phyloP scores from a whole-genome alignment of 1,140 invertebrate species.

The Brachionus koreanus region DNA sequence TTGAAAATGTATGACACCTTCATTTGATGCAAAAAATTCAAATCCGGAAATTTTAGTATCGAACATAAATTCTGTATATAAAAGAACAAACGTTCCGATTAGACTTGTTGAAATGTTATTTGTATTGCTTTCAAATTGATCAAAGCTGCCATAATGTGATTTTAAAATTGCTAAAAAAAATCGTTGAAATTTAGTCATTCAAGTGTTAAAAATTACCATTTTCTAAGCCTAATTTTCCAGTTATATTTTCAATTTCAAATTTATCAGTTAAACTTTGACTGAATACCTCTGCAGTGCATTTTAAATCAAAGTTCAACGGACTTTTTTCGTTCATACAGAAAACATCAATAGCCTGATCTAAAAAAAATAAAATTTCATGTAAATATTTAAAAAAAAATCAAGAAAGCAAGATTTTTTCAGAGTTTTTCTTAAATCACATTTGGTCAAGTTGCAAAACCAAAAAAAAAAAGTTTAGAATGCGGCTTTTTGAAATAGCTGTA shows the following conservation, averaged over 20 bases:
- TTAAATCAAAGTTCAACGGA: not conserved
- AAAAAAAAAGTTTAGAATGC: too few species aligned
- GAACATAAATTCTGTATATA: not conserved
- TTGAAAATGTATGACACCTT: not conserved
- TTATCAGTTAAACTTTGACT: not conserved
- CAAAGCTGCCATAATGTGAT: not conserved
- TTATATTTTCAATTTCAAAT: not conserved
- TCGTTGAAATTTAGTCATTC: not conserved
- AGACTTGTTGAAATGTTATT: not conserved
- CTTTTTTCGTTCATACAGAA: not conserved
- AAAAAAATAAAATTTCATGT: not conserved
- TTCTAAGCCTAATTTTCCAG: not conserved
- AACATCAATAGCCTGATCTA: not conserved
- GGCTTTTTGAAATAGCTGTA: too few species aligned
- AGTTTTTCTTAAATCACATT: too few species aligned
- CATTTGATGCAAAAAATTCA: not conserved
- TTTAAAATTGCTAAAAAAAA: not conserved
- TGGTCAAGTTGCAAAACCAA: too few species aligned
- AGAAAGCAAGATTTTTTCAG: too few species aligned
- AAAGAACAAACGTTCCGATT: not conserved
- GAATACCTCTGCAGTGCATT: not conserved
- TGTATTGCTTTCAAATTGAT: not conserved
- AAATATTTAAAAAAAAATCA: too few species aligned
- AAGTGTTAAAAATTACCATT: not conserved
- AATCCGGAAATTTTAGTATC: not conserved